These are phyloP conservation scores for Diorhabda carinulata DNA, from an alignment of 1,140 invertebrate species.

Conservation along the genomic window DNA sequence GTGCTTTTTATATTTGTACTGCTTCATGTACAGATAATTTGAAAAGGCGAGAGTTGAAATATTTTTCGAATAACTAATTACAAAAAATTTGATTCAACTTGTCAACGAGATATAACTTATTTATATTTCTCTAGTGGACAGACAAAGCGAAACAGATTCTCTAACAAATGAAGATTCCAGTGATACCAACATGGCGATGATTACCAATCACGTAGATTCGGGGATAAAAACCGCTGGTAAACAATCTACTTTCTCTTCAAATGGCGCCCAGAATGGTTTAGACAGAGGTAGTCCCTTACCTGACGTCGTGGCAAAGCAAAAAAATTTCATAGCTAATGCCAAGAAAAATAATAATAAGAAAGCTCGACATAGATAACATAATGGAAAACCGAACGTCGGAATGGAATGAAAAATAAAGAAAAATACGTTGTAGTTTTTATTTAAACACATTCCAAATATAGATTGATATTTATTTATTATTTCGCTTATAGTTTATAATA, in stretches of 20 bases:
- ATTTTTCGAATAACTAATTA: no score
- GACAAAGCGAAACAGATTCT: constrained; percentile 85
- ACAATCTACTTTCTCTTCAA: constrained; percentile 54
- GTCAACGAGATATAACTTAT: background rate
- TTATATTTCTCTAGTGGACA: constrained; percentile 61
- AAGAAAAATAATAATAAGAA: constrained; percentile 68
- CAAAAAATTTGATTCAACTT: no score
- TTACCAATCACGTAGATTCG: constrained; percentile 64
- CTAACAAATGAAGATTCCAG: constrained; percentile 75
- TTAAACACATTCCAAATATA: no score
- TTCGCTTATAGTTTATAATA: no score
- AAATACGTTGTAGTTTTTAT: no score
- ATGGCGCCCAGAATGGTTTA: constrained; percentile 54
- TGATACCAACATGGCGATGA: constrained; percentile 62
- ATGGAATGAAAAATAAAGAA: no score
- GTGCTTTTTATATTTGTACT: no score
- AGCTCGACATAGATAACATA: constrained; percentile 62
- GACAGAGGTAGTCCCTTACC: constrained; percentile 49
- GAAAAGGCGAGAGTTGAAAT: no score
- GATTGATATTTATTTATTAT: no score
- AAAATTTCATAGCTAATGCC: constrained; percentile 56
- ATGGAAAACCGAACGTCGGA: background rate
- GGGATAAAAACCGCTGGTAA: constrained; percentile 60
- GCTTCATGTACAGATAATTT: no score
- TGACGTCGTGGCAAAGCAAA: constrained; percentile 56